These are phyloP conservation scores for Sarcophaga rosellei DNA, from an alignment of 2,888 invertebrate genomes.

Conservation along the genomic window DNA sequence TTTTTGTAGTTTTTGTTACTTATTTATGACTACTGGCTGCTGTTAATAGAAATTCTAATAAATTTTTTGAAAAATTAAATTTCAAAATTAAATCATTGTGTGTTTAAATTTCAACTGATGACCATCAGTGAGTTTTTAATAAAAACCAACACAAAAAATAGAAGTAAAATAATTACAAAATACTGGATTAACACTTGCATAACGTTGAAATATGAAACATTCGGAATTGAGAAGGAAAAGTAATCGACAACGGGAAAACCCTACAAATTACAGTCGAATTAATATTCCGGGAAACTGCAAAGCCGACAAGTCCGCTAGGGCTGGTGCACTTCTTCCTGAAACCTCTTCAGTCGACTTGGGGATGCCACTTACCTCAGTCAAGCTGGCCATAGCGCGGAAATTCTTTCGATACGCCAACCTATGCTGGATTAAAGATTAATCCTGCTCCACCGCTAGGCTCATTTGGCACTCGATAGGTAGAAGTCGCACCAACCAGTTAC, in stretches of 20 bases:
- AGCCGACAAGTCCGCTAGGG: too few relatives aligned
- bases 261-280: too few relatives aligned
- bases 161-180: conserved; percentile 15
- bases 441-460: too few relatives aligned
- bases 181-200: conserved; percentile 2
- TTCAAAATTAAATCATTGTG: conserved; percentile 25
- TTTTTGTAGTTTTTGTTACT: neutral
- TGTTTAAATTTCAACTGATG: conserved; percentile 12
- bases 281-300: too few relatives aligned
- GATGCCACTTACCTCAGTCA: too few relatives aligned
- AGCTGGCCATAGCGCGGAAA: too few relatives aligned
- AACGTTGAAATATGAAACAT: neutral
- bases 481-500: too few relatives aligned
- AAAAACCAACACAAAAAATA: neutral
- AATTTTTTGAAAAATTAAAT: conserved; percentile 33
- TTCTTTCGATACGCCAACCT: too few relatives aligned
- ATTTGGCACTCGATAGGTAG: too few relatives aligned
- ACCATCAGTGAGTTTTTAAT: neutral
- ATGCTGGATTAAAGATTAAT: too few relatives aligned
- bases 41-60: conserved; percentile 38
- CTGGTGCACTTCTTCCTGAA: too few relatives aligned
- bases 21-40: neutral
- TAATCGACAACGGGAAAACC: neutral
- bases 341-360: too few relatives aligned
- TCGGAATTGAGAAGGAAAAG: neutral